Evolutionary conservation across 2,113 vertebrate genomes (phyloP), one percentile per base, ranked within the genome.

Genomic region (Anser brachyrhynchus): DNA sequence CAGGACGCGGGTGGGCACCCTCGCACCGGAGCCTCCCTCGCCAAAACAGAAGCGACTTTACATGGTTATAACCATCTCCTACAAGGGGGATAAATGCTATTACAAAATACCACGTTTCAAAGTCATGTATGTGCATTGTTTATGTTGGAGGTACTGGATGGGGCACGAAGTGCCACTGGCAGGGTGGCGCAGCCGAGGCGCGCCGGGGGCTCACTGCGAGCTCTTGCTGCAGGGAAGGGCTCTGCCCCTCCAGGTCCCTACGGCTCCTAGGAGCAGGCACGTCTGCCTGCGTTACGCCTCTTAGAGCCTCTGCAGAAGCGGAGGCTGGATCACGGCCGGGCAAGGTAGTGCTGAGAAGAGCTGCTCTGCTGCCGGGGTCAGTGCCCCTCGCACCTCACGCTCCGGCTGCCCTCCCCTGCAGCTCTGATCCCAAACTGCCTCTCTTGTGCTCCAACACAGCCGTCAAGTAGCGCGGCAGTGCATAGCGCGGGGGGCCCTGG

Each of bases 101-200:
- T 33, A 22, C 10, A 10, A 49, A 43, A 28, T 43, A 22, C 0
- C 2, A 21, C 29, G 4, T 41, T 16, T 13, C 11, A 43, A 23
- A 28, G 18, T 21, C 3, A 16, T 3, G 13, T 25, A 4, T 9
- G 37, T 39, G 37, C 6, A 0, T 19, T 12, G 62, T 1, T 1
- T 18, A 10, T 41, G 39, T 13, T 26, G 49, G 69, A 3, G 26
- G 2, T 10, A 22, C 8, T 0, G 25, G n/a, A 7, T 9, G 25
- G 70, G n/a, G 33, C 5, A 2, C 6, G n/a, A 17, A 12, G 22
- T 6, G 3, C 9, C 3, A 1, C 37, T 13, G 7, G 46, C 35
- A 20, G 13, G 29, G n/a, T 5, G 46, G 46, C 46, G 46, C 46
- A 6, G 46, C 46, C 20, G 3, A 22, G 46, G 5, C 11, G 46